phyloP scores from a whole-genome alignment of 2,888 invertebrate genomes.

The Mimachlamys varia region DNA sequence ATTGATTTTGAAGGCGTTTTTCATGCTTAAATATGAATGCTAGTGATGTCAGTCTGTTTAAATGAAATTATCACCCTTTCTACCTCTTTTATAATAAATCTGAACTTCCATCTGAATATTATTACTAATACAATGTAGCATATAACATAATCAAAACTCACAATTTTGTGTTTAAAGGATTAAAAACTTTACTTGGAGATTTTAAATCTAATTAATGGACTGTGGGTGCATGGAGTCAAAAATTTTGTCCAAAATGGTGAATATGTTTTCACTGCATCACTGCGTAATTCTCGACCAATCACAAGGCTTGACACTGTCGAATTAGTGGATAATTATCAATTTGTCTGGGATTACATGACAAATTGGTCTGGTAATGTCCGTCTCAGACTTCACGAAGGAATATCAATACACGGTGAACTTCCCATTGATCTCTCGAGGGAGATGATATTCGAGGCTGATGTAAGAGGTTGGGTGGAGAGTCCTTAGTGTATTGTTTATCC shows the following conservation, averaged over 20 bases:
- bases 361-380: background rate
- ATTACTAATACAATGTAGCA: too few relatives aligned
- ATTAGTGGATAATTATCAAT: constrained; percentile 16
- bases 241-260: background rate
- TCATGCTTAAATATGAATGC: too few relatives aligned
- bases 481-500: background rate
- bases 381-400: background rate
- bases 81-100: too few relatives aligned
- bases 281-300: background rate
- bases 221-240: background rate
- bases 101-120: too few relatives aligned
- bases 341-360: background rate
- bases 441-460: background rate
- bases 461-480: background rate
- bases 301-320: background rate
- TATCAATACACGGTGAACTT: background rate
- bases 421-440: background rate
- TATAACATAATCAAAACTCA: too few relatives aligned
- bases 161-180: too few relatives aligned
- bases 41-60: too few relatives aligned
- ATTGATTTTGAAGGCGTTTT: too few relatives aligned
- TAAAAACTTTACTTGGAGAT: too few relatives aligned
- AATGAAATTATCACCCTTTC: too few relatives aligned
- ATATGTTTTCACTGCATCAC: background rate
- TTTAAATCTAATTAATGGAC: too few relatives aligned